Evolutionary conservation across 2,888 invertebrate genomes (phyloP).

Genomic region (Bellardia pandia): DNA sequence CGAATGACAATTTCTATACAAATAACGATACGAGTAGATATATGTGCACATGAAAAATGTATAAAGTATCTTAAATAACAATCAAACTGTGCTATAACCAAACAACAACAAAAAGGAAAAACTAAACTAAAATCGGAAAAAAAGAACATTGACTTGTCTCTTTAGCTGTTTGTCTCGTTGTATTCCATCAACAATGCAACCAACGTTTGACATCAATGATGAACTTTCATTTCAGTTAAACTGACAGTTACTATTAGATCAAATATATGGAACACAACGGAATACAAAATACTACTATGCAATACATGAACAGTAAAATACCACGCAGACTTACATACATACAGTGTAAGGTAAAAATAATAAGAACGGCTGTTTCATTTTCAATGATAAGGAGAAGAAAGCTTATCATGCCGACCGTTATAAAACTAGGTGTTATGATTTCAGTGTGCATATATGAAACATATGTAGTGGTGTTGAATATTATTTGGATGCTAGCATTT

Average conservation of each 20-base stretch:
- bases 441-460: too few relatives aligned
- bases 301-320: conserved; percentile 5
- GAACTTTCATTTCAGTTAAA: conserved; percentile 69
- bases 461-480: too few relatives aligned
- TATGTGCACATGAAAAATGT: conserved; percentile 7
- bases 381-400: too few relatives aligned
- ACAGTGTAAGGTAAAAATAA: too few relatives aligned
- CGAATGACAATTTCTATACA: conserved; percentile 16
- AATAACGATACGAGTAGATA: background rate
- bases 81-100: conserved; percentile 50
- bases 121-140: conserved; percentile 29
- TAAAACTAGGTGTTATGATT: too few relatives aligned
- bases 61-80: conserved; percentile 65
- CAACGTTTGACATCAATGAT: conserved; percentile 69
- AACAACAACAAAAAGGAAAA: conserved; percentile 25
- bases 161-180: conserved; percentile 41
- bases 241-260: conserved; percentile 62
- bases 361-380: too few relatives aligned
- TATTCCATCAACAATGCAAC: conserved; percentile 69
- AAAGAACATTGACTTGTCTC: conserved; percentile 61
- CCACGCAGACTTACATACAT: background rate
- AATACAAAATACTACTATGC: conserved; percentile 12
- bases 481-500: too few relatives aligned
- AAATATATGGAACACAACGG: conserved; percentile 11
- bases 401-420: too few relatives aligned